Evolutionary conservation across 1,140 invertebrate species (phyloP).

Genomic region (Varroa destructor): DNA sequence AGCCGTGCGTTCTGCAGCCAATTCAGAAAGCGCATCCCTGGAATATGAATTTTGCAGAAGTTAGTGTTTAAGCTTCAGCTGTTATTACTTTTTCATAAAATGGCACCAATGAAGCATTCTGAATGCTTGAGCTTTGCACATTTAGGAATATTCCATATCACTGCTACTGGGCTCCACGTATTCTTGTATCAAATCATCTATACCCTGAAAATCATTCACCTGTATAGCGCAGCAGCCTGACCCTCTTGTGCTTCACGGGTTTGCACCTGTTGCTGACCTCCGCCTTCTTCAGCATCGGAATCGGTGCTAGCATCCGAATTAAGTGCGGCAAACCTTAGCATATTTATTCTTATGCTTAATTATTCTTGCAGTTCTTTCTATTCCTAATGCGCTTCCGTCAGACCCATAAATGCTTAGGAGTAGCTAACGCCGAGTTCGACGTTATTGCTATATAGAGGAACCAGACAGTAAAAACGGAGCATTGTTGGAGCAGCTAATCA

Average conservation of each 20-base stretch:
- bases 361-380: too few species aligned
- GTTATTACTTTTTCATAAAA: background rate
- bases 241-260: slow-evolving; percentile 14
- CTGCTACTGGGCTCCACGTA: too few species aligned
- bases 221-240: slow-evolving; percentile 8
- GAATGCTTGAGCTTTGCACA: too few species aligned
- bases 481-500: too few species aligned
- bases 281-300: background rate
- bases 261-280: background rate
- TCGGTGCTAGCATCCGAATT: slow-evolving; percentile 13
- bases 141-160: too few species aligned
- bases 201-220: background rate
- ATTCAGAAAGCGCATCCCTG: slow-evolving; percentile 3
- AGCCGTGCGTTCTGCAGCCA: background rate
- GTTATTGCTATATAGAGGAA: too few species aligned
- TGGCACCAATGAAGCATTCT: too few species aligned
- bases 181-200: background rate
- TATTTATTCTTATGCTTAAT: background rate
- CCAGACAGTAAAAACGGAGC: too few species aligned
- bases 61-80: background rate
- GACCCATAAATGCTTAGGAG: too few species aligned
- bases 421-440: too few species aligned
- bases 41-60: background rate
- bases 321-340: slow-evolving; percentile 18
- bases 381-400: too few species aligned